Evolutionary conservation across 2,888 invertebrate genomes (phyloP), one percentile per base, ranked within the genome.

Genomic region (Amphipyra berbera): DNA sequence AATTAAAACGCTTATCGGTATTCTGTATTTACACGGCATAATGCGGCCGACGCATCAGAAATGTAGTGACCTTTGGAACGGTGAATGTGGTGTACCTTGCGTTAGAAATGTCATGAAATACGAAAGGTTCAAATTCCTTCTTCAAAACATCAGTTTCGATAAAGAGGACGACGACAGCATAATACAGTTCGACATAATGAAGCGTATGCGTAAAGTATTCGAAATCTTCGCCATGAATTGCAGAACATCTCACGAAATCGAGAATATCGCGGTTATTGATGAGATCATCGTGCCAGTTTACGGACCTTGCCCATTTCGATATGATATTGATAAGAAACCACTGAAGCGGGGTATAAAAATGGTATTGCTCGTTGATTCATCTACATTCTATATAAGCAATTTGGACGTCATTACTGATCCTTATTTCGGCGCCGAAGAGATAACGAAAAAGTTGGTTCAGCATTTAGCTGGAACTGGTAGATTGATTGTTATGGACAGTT

Each of bases 161-260:
- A 83, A 83, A 60, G 82, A 84, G 40, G 75, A 84, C 56, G 82
- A 84, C 50, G 81, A 88, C 35, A 82, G 82, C 61, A 83, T 89
- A 50, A 85, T 90, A 58, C 87, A 88, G 61, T 86, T 84, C 58
- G 92, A 94, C 70, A 78, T 87, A 15, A 91, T 95, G 90, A 92
- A 87, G 73, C 89, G 91, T 9, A 91, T 94, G 62, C 86, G 93
- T 45, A 90, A 92, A 82, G 87, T 93, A 6, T 92, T 95, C 68
- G 93, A 95, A 78, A 92, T 92, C 62, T 95, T 95, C 68, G 88
- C 92, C 33, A 82, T 90, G 79, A 95, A 95, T 80, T 94, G 95
- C 71, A 88, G 93, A 79, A 88, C 87, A 62, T 84, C 88, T 55
- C 86, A 87, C 67, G 87, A 90, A 37, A 84, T 92, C 45, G 87